phyloP scores from a whole-genome alignment of 2,113 vertebrate genomes.

The Danionella cerebrum region DNA sequence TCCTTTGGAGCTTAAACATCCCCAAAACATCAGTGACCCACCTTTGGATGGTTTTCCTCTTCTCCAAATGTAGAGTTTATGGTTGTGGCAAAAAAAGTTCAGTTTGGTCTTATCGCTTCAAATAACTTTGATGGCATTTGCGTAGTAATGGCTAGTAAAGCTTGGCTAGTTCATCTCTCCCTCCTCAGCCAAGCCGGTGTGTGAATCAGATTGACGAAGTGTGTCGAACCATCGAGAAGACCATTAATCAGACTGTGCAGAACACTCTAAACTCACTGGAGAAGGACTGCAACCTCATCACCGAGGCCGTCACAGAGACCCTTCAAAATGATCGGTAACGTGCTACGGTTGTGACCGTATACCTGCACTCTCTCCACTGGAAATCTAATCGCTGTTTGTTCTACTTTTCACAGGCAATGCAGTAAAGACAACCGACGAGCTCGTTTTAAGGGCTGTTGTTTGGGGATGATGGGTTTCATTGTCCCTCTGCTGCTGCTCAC shows the following conservation, averaged over 20 bases:
- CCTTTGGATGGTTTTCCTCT: too few species aligned
- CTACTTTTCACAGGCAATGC: slow-evolving; percentile 48
- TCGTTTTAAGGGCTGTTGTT: slow-evolving; percentile 62
- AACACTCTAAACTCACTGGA: slow-evolving; percentile 73
- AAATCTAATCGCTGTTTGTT: neutral
- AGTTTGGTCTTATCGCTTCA: too few species aligned
- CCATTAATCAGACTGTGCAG: slow-evolving; percentile 75
- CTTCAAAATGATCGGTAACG: slow-evolving; percentile 61
- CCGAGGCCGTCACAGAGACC: slow-evolving; percentile 51
- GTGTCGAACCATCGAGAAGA: slow-evolving; percentile 71
- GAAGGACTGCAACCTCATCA: slow-evolving; percentile 71
- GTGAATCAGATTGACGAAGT: slow-evolving; percentile 76
- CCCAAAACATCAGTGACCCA: too few species aligned
- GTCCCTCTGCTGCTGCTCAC: slow-evolving; percentile 63
- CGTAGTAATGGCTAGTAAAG: too few species aligned
- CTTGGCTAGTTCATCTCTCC: neutral
- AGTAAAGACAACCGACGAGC: slow-evolving; percentile 54
- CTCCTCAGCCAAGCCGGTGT: slow-evolving; percentile 66
- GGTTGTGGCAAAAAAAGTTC: too few species aligned
- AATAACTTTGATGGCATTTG: too few species aligned
- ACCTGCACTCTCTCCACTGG: too few species aligned
- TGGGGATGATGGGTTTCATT: slow-evolving; percentile 63
- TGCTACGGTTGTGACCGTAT: neutral
- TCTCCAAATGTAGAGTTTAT: too few species aligned
- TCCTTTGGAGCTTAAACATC: too few species aligned